These are phyloP conservation scores for Solenopsis invicta DNA, from an alignment of 1,140 invertebrate genomes.

Conservation along the genomic window DNA sequence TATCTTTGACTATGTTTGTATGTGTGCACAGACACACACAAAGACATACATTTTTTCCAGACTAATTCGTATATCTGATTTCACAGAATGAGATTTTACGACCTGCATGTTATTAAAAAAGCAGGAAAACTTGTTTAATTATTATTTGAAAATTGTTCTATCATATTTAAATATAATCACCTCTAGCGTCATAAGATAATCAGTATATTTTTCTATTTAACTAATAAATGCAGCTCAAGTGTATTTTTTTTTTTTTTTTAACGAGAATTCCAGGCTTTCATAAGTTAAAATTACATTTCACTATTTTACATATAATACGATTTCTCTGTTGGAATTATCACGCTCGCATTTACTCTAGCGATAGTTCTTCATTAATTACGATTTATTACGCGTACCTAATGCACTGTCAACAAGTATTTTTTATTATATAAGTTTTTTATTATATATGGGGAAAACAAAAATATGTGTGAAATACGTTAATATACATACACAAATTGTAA, in stretches of 20 bases:
- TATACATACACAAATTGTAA: not conserved
- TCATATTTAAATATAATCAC: conserved; percentile 45
- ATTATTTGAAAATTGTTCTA: conserved; percentile 24
- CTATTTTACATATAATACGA: conserved; percentile 72
- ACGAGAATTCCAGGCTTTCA: conserved; percentile 54
- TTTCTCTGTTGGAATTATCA: conserved; percentile 75
- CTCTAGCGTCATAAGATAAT: conserved; percentile 64
- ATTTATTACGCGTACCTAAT: conserved; percentile 1
- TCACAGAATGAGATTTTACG: not conserved
- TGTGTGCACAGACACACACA: not conserved
- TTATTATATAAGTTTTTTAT: conserved; percentile 27
- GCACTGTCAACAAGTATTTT: conserved; percentile 33
- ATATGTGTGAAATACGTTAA: not conserved
- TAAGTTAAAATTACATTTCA: conserved; percentile 68
- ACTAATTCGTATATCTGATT: conserved; percentile 10
- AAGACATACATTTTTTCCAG: not conserved
- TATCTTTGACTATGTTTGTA: not conserved
- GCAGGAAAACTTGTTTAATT: conserved; percentile 31
- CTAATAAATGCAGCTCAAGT: conserved; percentile 74
- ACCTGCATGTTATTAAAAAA: conserved; percentile 26
- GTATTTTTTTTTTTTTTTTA: conserved; percentile 57
- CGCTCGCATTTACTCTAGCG: conserved; percentile 70
- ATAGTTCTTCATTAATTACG: conserved; percentile 26
- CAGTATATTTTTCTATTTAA: conserved; percentile 68
- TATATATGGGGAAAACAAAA: not conserved